Conservation (phyloP, 1,140 invertebrate genomes). For the Philotrypesis tridentata region DNA sequence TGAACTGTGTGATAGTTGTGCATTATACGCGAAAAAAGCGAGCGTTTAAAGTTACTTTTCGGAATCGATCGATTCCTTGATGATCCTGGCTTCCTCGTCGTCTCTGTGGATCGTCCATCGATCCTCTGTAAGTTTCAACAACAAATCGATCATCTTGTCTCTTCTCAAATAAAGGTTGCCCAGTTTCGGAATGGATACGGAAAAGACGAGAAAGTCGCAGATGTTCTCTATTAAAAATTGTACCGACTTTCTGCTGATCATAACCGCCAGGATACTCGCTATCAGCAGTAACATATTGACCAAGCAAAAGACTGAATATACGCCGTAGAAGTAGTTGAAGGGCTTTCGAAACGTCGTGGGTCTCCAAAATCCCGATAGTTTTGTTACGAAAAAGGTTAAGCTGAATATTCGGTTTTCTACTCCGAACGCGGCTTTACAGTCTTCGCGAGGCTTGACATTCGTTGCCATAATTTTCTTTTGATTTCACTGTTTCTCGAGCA, state of each 20-base stretch:
- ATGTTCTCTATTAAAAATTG: slow-evolving; percentile 52
- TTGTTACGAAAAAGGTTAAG: neutral
- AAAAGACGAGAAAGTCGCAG: slow-evolving; percentile 49
- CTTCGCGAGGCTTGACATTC: too few species aligned
- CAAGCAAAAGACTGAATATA: neutral
- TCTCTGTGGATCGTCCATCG: slow-evolving; percentile 40
- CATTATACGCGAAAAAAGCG: too few species aligned
- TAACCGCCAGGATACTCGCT: neutral
- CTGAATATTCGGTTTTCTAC: slow-evolving; percentile 6
- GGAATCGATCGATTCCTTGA: slow-evolving; percentile 15
- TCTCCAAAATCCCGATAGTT: slow-evolving; percentile 20
- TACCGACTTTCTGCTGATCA: slow-evolving; percentile 3
- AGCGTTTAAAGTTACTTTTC: slow-evolving; percentile 35
- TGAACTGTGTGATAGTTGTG: too few species aligned
- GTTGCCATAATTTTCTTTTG: too few species aligned
- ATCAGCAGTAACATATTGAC: neutral
- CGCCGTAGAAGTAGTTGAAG: neutral
- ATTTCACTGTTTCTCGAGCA: too few species aligned
- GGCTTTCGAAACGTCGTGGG: neutral
- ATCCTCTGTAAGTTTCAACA: slow-evolving; percentile 16
- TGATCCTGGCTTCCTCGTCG: slow-evolving; percentile 48
- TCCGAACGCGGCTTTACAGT: neutral
- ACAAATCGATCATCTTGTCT: slow-evolving; percentile 39
- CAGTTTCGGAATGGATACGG: slow-evolving; percentile 46
- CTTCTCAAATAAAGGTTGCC: slow-evolving; percentile 39